Evolutionary conservation across 2,888 invertebrate species (phyloP).

Genomic region (Neoascia interrupta): DNA sequence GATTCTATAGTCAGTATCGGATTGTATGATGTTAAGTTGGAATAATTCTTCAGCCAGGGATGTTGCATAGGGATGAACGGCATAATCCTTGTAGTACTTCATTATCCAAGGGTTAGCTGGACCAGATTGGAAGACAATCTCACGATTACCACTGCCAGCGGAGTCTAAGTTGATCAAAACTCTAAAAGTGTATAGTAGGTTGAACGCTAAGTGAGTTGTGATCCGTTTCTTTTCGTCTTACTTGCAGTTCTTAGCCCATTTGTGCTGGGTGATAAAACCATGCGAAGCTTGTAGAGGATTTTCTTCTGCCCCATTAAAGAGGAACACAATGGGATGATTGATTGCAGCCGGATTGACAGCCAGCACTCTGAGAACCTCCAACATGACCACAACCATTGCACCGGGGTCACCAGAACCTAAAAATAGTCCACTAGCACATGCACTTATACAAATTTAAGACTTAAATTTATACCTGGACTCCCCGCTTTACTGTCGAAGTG

Average conservation of each 20-base stretch:
- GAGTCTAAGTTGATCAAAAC: slow-evolving; percentile 95
- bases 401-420: slow-evolving; percentile 83
- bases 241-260: slow-evolving; percentile 88
- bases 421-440: no score
- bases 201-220: not conserved
- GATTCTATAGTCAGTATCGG: slow-evolving; percentile 85
- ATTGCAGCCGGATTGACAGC: slow-evolving; percentile 78
- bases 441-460: no score
- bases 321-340: slow-evolving; percentile 82
- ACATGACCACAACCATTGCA: slow-evolving; percentile 83
- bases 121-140: slow-evolving; percentile 92
- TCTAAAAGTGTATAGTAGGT: no score
- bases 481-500: slow-evolving; percentile 96
- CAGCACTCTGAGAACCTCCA: slow-evolving; percentile 81
- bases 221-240: no score
- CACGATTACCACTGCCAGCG: slow-evolving; percentile 94
- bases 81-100: slow-evolving; percentile 79
- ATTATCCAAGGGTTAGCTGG: slow-evolving; percentile 86
- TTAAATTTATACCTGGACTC: slow-evolving; percentile 84
- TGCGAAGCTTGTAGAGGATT: slow-evolving; percentile 85
- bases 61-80: slow-evolving; percentile 82
- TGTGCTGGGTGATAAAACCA: slow-evolving; percentile 85
- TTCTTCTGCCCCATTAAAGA: slow-evolving; percentile 86
- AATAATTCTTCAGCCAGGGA: slow-evolving; percentile 84
- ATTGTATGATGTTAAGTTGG: slow-evolving; percentile 83